Evolutionary conservation across 1,140 invertebrate species (phyloP), one percentile per base, ranked within the genome.

Genomic region (honey bee (Apis mellifera)): DNA sequence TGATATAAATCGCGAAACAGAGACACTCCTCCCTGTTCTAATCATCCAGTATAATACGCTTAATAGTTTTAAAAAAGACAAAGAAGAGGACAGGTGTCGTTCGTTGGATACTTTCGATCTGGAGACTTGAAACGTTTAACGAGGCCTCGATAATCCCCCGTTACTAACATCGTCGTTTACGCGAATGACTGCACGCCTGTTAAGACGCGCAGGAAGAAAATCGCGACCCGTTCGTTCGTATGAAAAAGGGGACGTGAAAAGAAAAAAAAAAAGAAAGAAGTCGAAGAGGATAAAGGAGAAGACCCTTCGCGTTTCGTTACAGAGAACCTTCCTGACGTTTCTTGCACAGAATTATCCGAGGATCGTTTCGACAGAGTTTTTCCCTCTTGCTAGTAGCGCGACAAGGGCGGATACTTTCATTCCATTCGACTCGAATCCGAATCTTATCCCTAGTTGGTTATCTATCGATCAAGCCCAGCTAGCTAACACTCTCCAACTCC

Each of bases 181-280:
- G 70, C 55, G 77, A 85, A 83, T 76, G 76, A 84, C 83, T 88
- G 86, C 87, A 88, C 86, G 86, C 84, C 73, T 86, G 86, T 89
- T 89, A 84, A 74, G n/a, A 84, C 54, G 72, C n/a, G 42, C 57
- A 57, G 11, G 79, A 84, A 88, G 80, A 89, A 89, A 86, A 57
- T 84, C 86, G 86, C 86, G 78, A 83, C 86, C 84, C 87, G 88
- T 88, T 89, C 87, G 81, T 50, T 17, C 26, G 23, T 7, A 50
- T 64, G 54, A 71, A 75, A 57, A 32, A 32, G 32, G 32, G 32
- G 70, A 15, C 50, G 26, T 57, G 9, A n/a, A 52, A 59, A n/a
- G n/a, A n/a, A n/a, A n/a, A n/a, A n/a, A n/a, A n/a, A n/a, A n/a
- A n/a, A n/a, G n/a, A 26, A 42, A 52, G 62, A 26, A 57, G 62